These are phyloP conservation scores for Sorex fumeus DNA, from an alignment of 2,113 vertebrate genomes.

Conservation along the genomic window DNA sequence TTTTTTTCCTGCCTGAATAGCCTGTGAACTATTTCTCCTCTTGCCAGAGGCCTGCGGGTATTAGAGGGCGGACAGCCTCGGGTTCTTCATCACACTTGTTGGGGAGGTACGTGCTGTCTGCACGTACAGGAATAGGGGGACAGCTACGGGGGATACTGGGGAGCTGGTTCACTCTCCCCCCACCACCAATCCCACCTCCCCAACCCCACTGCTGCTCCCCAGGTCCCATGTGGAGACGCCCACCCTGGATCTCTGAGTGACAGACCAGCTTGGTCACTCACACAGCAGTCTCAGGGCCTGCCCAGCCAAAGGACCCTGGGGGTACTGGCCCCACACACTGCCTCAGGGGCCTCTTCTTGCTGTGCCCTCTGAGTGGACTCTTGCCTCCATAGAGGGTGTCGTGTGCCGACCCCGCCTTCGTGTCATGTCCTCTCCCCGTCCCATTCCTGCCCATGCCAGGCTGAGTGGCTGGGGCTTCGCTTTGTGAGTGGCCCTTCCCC, in stretches of 20 bases:
- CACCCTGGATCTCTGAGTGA: too few species aligned
- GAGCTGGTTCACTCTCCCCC: background rate
- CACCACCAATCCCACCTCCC: background rate
- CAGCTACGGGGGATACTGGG: background rate
- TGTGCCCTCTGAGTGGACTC: background rate
- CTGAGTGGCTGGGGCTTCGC: background rate
- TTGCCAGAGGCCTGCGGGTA: too few species aligned
- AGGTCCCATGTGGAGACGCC: too few species aligned
- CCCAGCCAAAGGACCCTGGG: background rate
- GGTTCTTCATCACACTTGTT: too few species aligned
- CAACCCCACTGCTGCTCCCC: too few species aligned
- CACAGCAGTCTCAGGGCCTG: too few species aligned
- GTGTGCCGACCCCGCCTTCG: too few species aligned
- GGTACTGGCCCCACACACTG: background rate
- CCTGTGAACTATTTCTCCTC: too few species aligned
- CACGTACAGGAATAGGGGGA: too few species aligned
- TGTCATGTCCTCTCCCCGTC: too few species aligned
- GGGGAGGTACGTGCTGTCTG: background rate
- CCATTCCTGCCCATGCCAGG: background rate
- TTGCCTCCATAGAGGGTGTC: background rate
- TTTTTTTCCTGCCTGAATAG: too few species aligned
- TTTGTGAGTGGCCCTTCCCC: background rate
- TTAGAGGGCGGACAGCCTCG: too few species aligned
- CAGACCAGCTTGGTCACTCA: background rate
- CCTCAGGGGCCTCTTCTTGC: background rate